Evolutionary conservation across 2,113 vertebrate species (phyloP).

Genomic region (Boulengerochromis microlepis): DNA sequence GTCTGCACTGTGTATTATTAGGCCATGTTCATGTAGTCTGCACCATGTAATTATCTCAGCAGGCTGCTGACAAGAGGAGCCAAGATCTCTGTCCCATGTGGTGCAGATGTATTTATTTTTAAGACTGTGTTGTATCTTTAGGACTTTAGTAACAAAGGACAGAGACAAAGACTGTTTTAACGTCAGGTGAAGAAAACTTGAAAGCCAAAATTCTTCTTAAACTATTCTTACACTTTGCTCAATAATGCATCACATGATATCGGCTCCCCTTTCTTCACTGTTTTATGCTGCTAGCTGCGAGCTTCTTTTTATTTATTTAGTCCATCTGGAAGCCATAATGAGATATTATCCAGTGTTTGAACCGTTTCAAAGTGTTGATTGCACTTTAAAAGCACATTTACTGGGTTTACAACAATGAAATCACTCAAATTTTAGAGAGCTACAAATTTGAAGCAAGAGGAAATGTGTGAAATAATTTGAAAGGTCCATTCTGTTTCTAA

Average conservation of each 20-base stretch:
- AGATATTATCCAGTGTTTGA: not conserved
- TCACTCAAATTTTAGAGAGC: not conserved
- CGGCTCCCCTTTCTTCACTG: not conserved
- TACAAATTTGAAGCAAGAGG: not conserved
- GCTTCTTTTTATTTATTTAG: not conserved
- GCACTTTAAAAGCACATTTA: not conserved
- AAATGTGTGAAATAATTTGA: not conserved
- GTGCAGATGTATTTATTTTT: not conserved
- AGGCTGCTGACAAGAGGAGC: not conserved
- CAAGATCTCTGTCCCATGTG: not conserved
- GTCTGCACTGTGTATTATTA: conserved; percentile 25
- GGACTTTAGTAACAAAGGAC: not conserved
- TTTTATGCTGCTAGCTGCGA: not conserved
- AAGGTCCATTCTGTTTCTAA: not conserved
- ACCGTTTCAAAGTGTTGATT: not conserved
- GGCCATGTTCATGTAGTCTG: not conserved
- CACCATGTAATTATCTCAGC: conserved; percentile 20
- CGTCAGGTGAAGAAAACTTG: not conserved
- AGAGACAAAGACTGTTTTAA: not conserved
- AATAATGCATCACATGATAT: conserved; percentile 4
- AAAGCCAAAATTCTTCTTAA: not conserved
- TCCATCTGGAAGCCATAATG: not conserved
- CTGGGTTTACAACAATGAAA: not conserved
- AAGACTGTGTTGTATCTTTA: not conserved
- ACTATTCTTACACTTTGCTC: not conserved